Base-by-base conservation (phyloP, 2,888 invertebrate genomes). In the Nemotelus nigrinus region DNA sequence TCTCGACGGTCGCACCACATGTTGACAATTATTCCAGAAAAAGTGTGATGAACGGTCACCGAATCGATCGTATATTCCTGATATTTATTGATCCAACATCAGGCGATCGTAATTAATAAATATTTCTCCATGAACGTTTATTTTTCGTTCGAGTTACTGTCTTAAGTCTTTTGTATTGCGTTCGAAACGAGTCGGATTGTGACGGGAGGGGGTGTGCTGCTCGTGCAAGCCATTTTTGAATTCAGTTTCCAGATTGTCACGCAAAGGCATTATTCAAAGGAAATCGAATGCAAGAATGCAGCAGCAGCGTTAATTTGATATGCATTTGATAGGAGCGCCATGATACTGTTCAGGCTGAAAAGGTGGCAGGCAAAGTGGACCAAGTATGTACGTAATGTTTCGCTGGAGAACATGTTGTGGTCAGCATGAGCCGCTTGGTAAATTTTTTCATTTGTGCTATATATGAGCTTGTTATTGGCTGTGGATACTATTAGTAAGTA, bases 11-110 rank as follows among this genome's bases (percentile, higher is more conserved):
- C 74, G 74, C 74, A 63, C 74, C 74, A 74, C 74, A 74, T 74
- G 74, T 74, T 74, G 74, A 74, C 74, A 74, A 74, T 74, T 74
- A 74, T 63, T 74, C 74, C 74, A 74, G 74, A 74, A 74, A 74
- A 74, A 74, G 74, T 74, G 74, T 74, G 74, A 74, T 74, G 74
- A 74, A 74, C 74, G 74, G 41, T 63, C 74, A 47, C 74, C 47
- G 60, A 47, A 60, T 74, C 63, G 70, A 74, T 74, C 74, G 74
- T 74, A 60, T 74, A 74, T 74, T 74, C 47, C 50, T 60, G 74
- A 57, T 74, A 74, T 74, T 74, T 74, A 74, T 74, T 74, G 74
- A 74, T 74, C 60, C 74, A 47, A 63, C 60, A 74, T 74, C 74
- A 63, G 74, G 63, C 60, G 74, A 74, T 74, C 74, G 74, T 74